Evolutionary conservation across 2,888 invertebrate genomes (phyloP), one percentile per base, ranked within the genome.

Genomic region (Tachina grossa): DNA sequence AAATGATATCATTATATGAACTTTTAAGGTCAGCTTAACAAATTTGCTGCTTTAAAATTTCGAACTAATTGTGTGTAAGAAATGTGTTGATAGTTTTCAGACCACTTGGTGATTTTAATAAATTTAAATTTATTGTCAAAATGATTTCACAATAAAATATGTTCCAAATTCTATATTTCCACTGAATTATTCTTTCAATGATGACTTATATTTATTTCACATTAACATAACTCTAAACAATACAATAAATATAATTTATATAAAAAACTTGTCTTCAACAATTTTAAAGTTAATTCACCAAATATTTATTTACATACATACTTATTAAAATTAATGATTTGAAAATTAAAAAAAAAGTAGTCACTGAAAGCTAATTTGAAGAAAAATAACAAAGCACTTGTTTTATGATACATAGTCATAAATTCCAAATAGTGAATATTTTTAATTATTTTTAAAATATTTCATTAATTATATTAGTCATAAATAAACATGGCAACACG

Each of bases 1-100:
- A 59, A 59, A n/a, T 61, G 61, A 61, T 39, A 61, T 61, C 41
- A 43, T 61, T 61, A 16, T 61, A 9, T 59, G 16, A 59, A 41
- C 41, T 16, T 41, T 31, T 14, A 39, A 39, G 57, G 31, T 31
- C 57, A 59, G 57, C 39, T 31, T 59, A 8, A 59, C 39, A 41
- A 59, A 41, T 41, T 31, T 57, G 31, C 19, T 22, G 2, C 10
- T 39, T 14, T 22, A 14, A 57, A 31, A 14, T 57, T 31, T 51
- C 57, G 8, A 57, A 57, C 57, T 9, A 59, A 39, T 59, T 39
- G n/a, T 55, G 55, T 22, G 0, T 55, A 16, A 5, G 6, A 22
- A 55, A 55, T 55, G 22, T 55, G 16, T 31, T 22, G 55, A 13
- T 11, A 53, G 11, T 57, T 31, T 22, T 31, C 22, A 31, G 19